These are phyloP conservation scores for Brachypodius melanocephalos DNA, from an alignment of 2,113 vertebrate species.

Conservation along the genomic window DNA sequence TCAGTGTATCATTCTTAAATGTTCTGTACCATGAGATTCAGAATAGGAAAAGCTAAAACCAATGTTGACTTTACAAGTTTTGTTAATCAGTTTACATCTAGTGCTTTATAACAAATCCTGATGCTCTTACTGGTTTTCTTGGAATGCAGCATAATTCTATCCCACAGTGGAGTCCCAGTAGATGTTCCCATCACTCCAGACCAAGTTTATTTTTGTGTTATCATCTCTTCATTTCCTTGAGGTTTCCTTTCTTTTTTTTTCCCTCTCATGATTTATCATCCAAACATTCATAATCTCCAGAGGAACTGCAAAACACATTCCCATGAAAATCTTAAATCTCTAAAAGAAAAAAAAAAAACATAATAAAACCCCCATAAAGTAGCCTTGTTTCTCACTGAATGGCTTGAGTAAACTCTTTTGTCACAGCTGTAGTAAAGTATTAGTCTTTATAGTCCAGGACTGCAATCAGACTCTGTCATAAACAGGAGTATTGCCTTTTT, in stretches of 20 bases:
- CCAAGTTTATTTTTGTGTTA: not conserved
- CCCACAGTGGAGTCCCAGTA: not conserved
- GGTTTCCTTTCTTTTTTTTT: slow-evolving; percentile 14
- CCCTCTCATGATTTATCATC: not conserved
- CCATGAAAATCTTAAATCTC: slow-evolving; percentile 5
- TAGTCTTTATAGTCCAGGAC: not conserved
- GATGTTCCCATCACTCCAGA: slow-evolving; percentile 8
- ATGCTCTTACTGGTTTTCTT: not conserved
- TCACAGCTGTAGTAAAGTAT: not conserved
- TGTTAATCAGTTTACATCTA: not conserved
- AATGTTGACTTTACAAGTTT: not conserved
- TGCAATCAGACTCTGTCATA: not conserved
- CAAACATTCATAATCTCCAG: slow-evolving; percentile 23
- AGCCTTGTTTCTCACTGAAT: not conserved
- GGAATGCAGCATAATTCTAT: not conserved
- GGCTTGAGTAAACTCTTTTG: not conserved
- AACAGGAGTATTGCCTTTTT: not conserved
- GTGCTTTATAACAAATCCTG: not conserved
- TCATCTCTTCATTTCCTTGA: slow-evolving; percentile 14
- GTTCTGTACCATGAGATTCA: not conserved
- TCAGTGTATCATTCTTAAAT: not conserved
- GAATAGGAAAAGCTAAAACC: not conserved
- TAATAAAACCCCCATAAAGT: accelerated
- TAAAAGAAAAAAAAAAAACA: not conserved
- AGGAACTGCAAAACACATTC: slow-evolving; percentile 13